Conservation (phyloP, 2,113 vertebrate genomes). For the Pampusana beccarii region DNA sequence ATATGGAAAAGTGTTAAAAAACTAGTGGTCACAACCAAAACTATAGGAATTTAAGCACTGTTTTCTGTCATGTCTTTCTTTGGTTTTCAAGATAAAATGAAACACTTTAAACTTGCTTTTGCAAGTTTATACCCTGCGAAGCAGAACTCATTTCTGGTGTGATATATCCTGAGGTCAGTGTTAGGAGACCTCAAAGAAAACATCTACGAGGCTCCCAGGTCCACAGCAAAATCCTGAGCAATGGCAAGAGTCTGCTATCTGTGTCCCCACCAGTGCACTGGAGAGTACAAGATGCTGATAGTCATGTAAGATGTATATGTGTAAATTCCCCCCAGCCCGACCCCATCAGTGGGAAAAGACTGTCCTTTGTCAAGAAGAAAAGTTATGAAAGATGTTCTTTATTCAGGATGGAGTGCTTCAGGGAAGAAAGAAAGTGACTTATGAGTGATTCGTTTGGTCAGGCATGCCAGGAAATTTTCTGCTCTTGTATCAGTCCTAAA, state of each 20-base stretch:
- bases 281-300: not conserved
- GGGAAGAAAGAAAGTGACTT: slow-evolving; percentile 34
- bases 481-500: slow-evolving; percentile 10
- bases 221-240: not conserved
- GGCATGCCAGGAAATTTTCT: slow-evolving; percentile 44
- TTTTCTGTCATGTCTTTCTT: not conserved
- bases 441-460: slow-evolving; percentile 37
- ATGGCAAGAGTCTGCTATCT: not conserved
- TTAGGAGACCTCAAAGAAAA: not conserved
- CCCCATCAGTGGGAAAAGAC: slow-evolving; percentile 3
- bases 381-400: slow-evolving; percentile 66
- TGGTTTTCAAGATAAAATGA: not conserved
- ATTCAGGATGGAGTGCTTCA: slow-evolving; percentile 38
- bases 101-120: not conserved
- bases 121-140: not conserved
- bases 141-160: not conserved
- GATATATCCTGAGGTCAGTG: not conserved
- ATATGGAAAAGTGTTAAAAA: not conserved
- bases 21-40: not conserved
- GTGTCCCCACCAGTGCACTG: not conserved
- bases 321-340: not conserved
- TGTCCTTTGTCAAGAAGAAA: slow-evolving; percentile 48
- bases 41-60: not conserved
- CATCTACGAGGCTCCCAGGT: not conserved
- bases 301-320: slow-evolving; percentile 7